Conservation (phyloP, 2,888 invertebrate genomes). For the Opisthograptis luteolata region DNA sequence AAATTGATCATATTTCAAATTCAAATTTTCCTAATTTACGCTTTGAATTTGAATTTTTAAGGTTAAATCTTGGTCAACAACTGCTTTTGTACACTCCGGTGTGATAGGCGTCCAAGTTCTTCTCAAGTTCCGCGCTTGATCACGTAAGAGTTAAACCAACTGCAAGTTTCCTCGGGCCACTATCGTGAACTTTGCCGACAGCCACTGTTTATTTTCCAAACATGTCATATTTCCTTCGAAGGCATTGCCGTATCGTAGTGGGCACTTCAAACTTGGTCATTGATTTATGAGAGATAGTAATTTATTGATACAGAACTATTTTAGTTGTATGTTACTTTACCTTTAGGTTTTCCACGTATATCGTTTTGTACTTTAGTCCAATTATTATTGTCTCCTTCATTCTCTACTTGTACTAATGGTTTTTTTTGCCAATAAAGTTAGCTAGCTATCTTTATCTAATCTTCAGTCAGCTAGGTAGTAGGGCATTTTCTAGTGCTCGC, state of each 20-base stretch:
- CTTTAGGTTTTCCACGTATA: not conserved
- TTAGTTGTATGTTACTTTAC: constrained; percentile 1
- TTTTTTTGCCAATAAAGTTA: no score
- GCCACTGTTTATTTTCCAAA: constrained; percentile 30
- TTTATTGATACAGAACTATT: constrained; percentile 7
- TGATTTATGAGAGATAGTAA: constrained; percentile 16
- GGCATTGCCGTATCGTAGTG: constrained; percentile 24
- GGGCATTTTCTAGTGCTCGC: no score
- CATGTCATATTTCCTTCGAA: constrained; percentile 33
- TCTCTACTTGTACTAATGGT: no score
- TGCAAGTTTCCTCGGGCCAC: constrained; percentile 18
- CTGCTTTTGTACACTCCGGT: constrained; percentile 6
- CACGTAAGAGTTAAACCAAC: constrained; percentile 32
- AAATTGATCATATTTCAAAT: no score
- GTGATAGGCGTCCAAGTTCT: constrained; percentile 18
- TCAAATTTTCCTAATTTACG: no score
- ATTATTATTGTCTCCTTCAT: no score
- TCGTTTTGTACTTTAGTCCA: no score
- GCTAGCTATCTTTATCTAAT: no score
- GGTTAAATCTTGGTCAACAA: not conserved
- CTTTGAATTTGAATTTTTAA: no score
- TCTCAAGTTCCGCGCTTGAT: constrained; percentile 26
- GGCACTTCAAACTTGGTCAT: constrained; percentile 31
- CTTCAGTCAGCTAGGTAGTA: no score
- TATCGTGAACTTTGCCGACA: constrained; percentile 27